phyloP scores from a whole-genome alignment of 2,797 vertebrate species.

The Lagorchestes hirsutus region DNA sequence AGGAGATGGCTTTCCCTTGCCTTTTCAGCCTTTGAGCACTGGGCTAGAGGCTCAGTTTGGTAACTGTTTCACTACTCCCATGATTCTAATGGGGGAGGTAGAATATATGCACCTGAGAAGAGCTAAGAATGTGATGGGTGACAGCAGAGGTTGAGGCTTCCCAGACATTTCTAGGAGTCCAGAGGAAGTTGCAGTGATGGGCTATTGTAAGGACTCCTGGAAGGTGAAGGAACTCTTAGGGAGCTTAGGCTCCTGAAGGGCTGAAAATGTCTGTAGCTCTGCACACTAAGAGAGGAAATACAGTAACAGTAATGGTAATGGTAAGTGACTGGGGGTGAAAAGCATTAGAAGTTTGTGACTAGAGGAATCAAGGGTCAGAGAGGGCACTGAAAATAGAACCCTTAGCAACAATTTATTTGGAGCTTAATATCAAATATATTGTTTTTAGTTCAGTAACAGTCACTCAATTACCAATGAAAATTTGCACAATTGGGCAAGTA shows the following conservation, averaged over 20 bases:
- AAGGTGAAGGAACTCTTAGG: not conserved
- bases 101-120: not conserved
- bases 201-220: not conserved
- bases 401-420: not conserved
- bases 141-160: not conserved
- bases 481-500: not conserved
- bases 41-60: not conserved
- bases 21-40: not conserved
- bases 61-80: not conserved
- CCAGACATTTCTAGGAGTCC: not conserved
- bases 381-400: not conserved
- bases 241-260: not conserved
- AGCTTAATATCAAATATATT: conserved; percentile 4
- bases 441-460: not conserved
- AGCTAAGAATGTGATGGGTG: not conserved
- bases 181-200: not conserved
- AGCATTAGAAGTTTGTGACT: not conserved
- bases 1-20: not conserved
- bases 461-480: not conserved
- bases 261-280: not conserved
- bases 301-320: not conserved
- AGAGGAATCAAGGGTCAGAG: conserved; percentile 5
- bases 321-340: not conserved
- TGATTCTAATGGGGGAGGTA: not conserved
- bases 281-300: not conserved